Evolutionary conservation across 30 jellyfish, hydroid and myxozoan genomes (phyloP).

Genomic region (Aurelia aurita complex sp. Pacific): DNA sequence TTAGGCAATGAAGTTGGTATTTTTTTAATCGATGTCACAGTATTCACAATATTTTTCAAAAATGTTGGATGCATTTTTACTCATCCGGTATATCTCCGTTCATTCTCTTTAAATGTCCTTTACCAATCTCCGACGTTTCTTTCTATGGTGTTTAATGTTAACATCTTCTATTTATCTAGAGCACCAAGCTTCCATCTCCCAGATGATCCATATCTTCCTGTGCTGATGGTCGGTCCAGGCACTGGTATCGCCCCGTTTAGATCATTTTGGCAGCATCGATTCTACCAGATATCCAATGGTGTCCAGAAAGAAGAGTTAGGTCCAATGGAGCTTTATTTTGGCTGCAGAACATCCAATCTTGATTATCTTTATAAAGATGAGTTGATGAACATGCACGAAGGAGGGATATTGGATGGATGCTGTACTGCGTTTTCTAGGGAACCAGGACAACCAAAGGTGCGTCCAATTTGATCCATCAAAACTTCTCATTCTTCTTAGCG

Average conservation of each 20-base stretch:
- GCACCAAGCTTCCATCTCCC: constrained; percentile 90
- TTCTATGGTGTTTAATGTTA: too few species aligned
- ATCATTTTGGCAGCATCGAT: constrained; percentile 87
- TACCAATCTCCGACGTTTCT: too few species aligned
- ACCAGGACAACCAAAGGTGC: constrained; percentile 83
- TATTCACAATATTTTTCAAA: too few species aligned
- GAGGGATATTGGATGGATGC: constrained; percentile 64
- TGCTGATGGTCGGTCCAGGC: constrained; percentile 92
- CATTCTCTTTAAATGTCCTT: too few species aligned
- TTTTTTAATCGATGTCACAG: too few species aligned
- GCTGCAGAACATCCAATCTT: constrained; percentile 77
- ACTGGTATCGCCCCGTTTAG: constrained; percentile 97
- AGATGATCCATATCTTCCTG: constrained; percentile 67
- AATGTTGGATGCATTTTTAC: too few species aligned
- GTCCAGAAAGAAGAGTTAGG: constrained; percentile 38
- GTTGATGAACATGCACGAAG: constrained; percentile 24
- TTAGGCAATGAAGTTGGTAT: too few species aligned
- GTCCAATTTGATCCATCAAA: not conserved
- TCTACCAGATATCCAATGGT: constrained; percentile 36
- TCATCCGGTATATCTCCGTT: too few species aligned
- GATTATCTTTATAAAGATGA: constrained; percentile 81
- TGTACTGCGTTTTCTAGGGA: constrained; percentile 82
- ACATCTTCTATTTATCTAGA: constrained; percentile 18
- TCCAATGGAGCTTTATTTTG: constrained; percentile 73
- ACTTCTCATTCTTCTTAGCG: not conserved